Base-by-base conservation (phyloP, 2,113 vertebrate species). In the Dasyurus viverrinus region DNA sequence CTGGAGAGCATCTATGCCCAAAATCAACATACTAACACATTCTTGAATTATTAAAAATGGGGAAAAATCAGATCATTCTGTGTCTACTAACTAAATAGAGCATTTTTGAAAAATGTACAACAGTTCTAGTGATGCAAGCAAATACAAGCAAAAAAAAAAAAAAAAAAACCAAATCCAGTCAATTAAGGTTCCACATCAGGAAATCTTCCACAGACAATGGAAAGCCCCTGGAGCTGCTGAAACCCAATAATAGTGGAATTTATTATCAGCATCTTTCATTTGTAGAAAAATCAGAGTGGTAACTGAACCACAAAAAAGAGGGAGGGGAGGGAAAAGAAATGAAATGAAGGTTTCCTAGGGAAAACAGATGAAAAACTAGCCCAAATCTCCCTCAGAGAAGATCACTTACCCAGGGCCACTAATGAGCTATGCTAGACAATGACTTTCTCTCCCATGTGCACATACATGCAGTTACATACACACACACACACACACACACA, bases 121-220 rank as follows among this genome's bases (percentile, higher is more conserved):
- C 42, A 53, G 55, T 4, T 27, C 89, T 9, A 36, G 14, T 16
- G 25, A 95, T 0, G 0, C 14, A 30, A 26, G 48, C 48, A 54
- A 6, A 95, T 19, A 89, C 92, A 54, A 91, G 52, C 22, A 93
- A 94, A 89, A 50, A n/a, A 5, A n/a, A n/a, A n/a, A n/a, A n/a
- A n/a, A n/a, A n/a, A n/a, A n/a, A n/a, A n/a, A n/a, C n/a, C 47
- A 76, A 53, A 47, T 54, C 89, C 90, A 84, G 2, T 47, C 52
- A 53, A 53, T 91, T n/a, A 84, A 1, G 9, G 42, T 24, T 90
- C 93, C 60, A 27, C n/a, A 46, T 53, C 36, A 52, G 46, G 12
- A 92, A 93, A 53, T 47, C 90, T 53, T 46, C n/a, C 53, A 53
- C 92, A 55, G 54, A 57, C 3, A 9, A 27, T 0, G 19, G 42